Base-by-base conservation (phyloP, 2,888 invertebrate genomes). In the Pyrgus malvae region DNA sequence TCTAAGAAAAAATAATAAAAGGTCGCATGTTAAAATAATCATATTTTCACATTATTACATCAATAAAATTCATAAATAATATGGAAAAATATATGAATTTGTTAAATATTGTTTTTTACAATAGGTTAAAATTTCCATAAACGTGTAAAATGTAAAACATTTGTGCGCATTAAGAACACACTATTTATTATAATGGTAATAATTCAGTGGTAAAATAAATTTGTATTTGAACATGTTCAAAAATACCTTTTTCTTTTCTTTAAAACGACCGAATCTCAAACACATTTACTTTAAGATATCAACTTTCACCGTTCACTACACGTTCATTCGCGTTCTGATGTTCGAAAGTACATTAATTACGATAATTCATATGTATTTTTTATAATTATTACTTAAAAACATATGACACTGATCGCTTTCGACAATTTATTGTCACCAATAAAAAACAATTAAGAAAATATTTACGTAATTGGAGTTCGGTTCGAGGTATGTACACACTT, bases 401-500 rank as follows among this genome's bases (percentile, higher is more conserved):
- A 70, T 66, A 84, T 82, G 80, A 85, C 81, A 83, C 80, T 70
- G 73, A 74, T 70, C 25, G 69, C 70, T 72, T 76, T 78, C 77
- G 77, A 80, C 78, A 73, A 62, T 65, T 79, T 75, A 81, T 76
- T 80, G 78, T 81, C 79, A 76, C 65, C 51, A 68, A 69, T 68
- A 61, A 53, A 45, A 25, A 61, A 58, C 50, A 31, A 44, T 48
- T 19, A 56, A 16, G 45, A 27, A 31, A 42, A 49, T 49, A 55
- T 48, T 19, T 19, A 59, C 29, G 42, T 59, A 60, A 59, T 61
- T 45, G 45, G 19, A 46, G 45, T 37, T 38, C 7, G 37, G 19
- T 3, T 45, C 14, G 45, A 53, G 44, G 38, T 53, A 38, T 53
- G 53, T 38, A 45, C 53, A 53, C 44, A 51, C 44, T 44, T 25